A percentile compares a stretch with the other conserved stretches of the same genome.
These are phyloP conservation scores for Montipora capricornis DNA, from an alignment of 64 coral and sea anemone genomes.

Conservation along the genomic window DNA sequence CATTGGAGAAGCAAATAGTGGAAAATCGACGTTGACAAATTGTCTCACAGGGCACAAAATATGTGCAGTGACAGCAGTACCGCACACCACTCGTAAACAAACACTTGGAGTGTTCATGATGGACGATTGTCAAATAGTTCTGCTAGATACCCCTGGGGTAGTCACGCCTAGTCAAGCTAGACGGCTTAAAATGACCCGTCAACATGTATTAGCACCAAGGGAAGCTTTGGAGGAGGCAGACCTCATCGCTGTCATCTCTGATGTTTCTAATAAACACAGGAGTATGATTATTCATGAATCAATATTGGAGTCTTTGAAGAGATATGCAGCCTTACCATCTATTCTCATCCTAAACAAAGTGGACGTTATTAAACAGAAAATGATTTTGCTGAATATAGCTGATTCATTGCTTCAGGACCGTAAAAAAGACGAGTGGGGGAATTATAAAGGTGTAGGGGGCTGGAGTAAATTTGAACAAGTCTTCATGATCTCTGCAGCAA, in stretches of 20 bases:
- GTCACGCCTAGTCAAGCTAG: slow-evolving; percentile 75
- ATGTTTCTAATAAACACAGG: slow-evolving; percentile 78
- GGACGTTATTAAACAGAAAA: slow-evolving; percentile 77
- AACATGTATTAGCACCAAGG: slow-evolving; percentile 88
- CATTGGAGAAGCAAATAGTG: slow-evolving; percentile 96
- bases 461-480: slow-evolving; percentile 88
- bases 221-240: slow-evolving; percentile 87
- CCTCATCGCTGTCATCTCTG: slow-evolving; percentile 80
- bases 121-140: slow-evolving; percentile 72
- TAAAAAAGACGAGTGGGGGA: slow-evolving; percentile 79
- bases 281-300: slow-evolving; percentile 79
- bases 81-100: slow-evolving; percentile 94
- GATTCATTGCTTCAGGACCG: slow-evolving; percentile 80
- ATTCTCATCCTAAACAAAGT: slow-evolving; percentile 95
- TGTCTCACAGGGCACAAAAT: slow-evolving; percentile 88
- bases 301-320: slow-evolving; percentile 64
- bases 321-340: slow-evolving; percentile 62
- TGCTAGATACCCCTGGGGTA: slow-evolving; percentile 94
- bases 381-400: slow-evolving; percentile 71
- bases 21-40: slow-evolving; percentile 97
- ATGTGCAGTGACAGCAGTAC: slow-evolving; percentile 86
- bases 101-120: slow-evolving; percentile 71
- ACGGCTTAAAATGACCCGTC: slow-evolving; percentile 89
- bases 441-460: slow-evolving; percentile 78
- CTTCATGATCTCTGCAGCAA: slow-evolving; percentile 91